Percentiles rank a stretch among this genome's conserved stretches.
phyloP scores from a whole-genome alignment of 1,140 invertebrate genomes.

The Ruditapes philippinarum region DNA sequence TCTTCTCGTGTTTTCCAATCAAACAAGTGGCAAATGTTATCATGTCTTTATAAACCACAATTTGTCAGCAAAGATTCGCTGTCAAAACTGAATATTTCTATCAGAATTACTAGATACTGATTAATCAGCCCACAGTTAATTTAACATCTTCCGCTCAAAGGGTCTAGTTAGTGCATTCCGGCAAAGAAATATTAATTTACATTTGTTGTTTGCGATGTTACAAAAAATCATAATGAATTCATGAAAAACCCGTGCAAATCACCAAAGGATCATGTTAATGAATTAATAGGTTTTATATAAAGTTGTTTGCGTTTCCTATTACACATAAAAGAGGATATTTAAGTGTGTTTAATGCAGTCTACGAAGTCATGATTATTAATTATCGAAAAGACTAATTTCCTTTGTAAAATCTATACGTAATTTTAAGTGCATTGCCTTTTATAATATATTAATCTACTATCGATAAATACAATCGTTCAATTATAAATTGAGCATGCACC shows the following conservation, averaged over 20 bases:
- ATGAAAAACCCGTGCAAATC: background rate
- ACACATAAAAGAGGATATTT: too few relatives aligned
- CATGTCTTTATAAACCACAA: constrained; percentile 44
- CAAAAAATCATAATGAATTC: constrained; percentile 35
- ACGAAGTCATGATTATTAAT: too few relatives aligned
- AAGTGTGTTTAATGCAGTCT: too few relatives aligned
- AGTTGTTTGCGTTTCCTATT: too few relatives aligned
- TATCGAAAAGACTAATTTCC: too few relatives aligned
- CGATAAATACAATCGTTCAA: too few relatives aligned
- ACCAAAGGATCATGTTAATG: background rate
- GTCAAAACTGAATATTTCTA: constrained; percentile 50
- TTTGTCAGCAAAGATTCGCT: constrained; percentile 31
- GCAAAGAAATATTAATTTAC: constrained; percentile 2
- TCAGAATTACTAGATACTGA: constrained; percentile 9
- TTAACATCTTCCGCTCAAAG: background rate
- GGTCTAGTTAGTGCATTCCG: background rate
- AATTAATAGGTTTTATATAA: too few relatives aligned
- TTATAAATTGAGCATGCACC: too few relatives aligned
- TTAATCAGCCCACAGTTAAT: constrained; percentile 20
- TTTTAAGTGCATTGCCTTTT: too few relatives aligned
- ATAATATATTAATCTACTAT: too few relatives aligned
- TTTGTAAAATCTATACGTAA: too few relatives aligned
- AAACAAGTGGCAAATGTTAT: constrained; percentile 62
- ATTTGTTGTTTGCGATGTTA: background rate
- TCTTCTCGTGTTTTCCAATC: constrained; percentile 17